Percentiles rank a stretch among this genome's conserved stretches.
phyloP scores from a whole-genome alignment of 2,888 invertebrate species.

The Eupithecia tripunctaria region DNA sequence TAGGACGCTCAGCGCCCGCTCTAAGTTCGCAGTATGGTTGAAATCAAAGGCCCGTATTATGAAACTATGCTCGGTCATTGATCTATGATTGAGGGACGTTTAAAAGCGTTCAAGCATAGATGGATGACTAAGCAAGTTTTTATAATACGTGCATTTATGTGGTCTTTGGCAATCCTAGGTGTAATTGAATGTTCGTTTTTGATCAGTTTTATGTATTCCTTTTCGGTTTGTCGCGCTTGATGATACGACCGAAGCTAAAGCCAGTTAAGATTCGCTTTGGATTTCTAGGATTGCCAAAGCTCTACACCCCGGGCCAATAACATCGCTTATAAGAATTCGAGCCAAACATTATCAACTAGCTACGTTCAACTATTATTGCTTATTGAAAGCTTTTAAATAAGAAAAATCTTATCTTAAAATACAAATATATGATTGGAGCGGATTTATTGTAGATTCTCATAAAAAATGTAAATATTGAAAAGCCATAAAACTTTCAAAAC shows the following conservation, averaged over 20 bases:
- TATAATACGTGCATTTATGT: neutral
- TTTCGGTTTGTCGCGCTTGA: neutral
- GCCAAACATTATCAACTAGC: conserved; percentile 59
- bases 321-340: conserved; percentile 54
- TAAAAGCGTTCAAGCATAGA: neutral
- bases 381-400: conserved; percentile 64
- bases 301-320: conserved; percentile 8
- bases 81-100: neutral
- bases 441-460: conserved; percentile 61
- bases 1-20: too few relatives aligned
- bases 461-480: conserved; percentile 62
- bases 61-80: neutral
- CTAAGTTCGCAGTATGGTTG: too few relatives aligned
- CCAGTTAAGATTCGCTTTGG: neutral
- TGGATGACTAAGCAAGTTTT: neutral
- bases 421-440: conserved; percentile 65
- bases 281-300: conserved; percentile 8
- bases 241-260: neutral
- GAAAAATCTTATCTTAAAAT: conserved; percentile 63
- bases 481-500: conserved; percentile 58
- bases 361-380: conserved; percentile 66
- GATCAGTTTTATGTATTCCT: neutral
- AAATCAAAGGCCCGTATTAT: neutral
- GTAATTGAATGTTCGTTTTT: neutral
- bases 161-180: conserved; percentile 8